These are phyloP conservation scores for Calliopum simillimum DNA, from an alignment of 2,888 invertebrate genomes.

Conservation along the genomic window DNA sequence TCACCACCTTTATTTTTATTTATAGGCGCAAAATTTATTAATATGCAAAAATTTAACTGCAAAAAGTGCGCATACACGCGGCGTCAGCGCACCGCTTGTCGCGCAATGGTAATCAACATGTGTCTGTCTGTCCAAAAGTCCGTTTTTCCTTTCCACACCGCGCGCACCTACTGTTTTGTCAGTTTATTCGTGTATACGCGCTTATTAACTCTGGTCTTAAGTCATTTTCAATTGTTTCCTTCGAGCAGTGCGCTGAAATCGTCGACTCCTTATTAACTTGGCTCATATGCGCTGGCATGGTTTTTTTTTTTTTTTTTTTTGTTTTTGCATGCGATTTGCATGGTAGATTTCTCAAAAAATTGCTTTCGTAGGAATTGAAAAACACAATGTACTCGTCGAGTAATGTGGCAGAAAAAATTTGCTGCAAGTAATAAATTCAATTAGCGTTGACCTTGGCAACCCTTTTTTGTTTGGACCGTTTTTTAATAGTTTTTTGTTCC, in stretches of 20 bases:
- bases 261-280: conserved; percentile 11
- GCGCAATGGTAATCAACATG: conserved; percentile 12
- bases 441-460: conserved; percentile 13
- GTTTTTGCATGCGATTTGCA: background rate
- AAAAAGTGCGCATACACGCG: background rate
- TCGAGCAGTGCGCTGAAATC: background rate
- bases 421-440: conserved; percentile 25
- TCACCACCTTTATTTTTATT: conserved; percentile 6
- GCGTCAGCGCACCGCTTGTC: background rate
- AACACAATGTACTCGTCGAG: background rate
- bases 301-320: conserved; percentile 9
- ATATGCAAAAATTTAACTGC: conserved; percentile 15
- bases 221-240: conserved; percentile 34
- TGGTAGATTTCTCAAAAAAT: background rate
- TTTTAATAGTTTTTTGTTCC: no score
- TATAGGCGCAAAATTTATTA: conserved; percentile 30
- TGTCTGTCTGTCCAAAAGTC: background rate
- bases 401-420: background rate
- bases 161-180: background rate
- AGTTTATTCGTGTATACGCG: conserved; percentile 21
- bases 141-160: background rate
- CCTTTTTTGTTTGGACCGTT: background rate
- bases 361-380: background rate
- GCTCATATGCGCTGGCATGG: background rate
- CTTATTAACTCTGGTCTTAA: conserved; percentile 29